A percentile compares a stretch with the other conserved stretches of the same genome.
Evolutionary conservation across 2,888 invertebrate species (phyloP).

Genomic region (Orchesella flavescens): DNA sequence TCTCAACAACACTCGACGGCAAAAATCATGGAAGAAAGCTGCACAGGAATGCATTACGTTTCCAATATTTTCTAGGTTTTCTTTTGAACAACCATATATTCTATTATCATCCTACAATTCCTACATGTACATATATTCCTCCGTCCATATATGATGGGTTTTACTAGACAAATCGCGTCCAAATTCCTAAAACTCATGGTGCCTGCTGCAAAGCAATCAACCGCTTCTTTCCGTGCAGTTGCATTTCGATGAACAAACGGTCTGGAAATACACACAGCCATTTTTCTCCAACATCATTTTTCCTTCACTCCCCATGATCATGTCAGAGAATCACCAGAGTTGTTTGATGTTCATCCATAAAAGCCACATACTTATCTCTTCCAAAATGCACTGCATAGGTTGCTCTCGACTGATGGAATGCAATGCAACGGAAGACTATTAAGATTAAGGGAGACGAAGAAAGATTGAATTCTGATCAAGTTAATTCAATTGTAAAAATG

Average conservation of each 20-base stretch:
- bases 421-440: conserved; percentile 42
- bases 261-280: conserved; percentile 29
- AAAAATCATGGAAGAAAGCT: too few relatives aligned
- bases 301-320: not conserved
- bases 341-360: not conserved
- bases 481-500: conserved; percentile 24
- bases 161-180: too few relatives aligned
- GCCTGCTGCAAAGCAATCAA: not conserved
- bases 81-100: too few relatives aligned
- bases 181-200: not conserved
- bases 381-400: not conserved
- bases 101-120: too few relatives aligned
- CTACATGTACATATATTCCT: too few relatives aligned
- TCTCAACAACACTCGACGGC: too few relatives aligned
- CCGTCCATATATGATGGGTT: too few relatives aligned
- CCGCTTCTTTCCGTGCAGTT: conserved; percentile 14
- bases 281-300: conserved; percentile 22
- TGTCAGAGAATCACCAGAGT: not conserved
- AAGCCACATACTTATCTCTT: not conserved
- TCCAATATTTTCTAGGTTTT: too few relatives aligned
- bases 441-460: conserved; percentile 28
- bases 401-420: not conserved
- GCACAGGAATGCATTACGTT: too few relatives aligned
- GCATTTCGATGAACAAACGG: conserved; percentile 33
- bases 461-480: conserved; percentile 14